These are phyloP conservation scores for Toxotes chatareus DNA, from an alignment of 2,113 vertebrate genomes.

Conservation along the genomic window DNA sequence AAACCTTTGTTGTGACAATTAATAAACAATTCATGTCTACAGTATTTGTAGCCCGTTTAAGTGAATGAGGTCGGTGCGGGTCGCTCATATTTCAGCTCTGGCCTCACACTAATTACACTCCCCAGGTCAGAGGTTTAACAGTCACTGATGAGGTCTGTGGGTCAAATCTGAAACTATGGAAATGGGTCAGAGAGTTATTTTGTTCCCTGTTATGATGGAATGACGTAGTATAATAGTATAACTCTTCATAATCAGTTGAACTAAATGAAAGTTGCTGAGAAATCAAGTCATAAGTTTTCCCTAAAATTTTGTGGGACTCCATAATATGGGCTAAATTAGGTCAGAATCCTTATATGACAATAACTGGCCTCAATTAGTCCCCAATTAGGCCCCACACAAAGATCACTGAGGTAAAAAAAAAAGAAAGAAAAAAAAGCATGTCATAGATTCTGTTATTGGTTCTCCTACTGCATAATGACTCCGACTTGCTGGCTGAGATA, in stretches of 20 bases:
- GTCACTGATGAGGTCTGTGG: slow-evolving; percentile 22
- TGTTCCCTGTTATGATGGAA: slow-evolving; percentile 1
- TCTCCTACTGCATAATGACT: too few relatives aligned
- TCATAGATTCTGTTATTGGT: slow-evolving; percentile 24
- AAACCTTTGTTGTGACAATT: background rate
- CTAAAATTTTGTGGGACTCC: slow-evolving; percentile 8
- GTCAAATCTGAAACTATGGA: slow-evolving; percentile 13
- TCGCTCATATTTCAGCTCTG: slow-evolving; percentile 49
- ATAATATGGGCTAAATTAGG: slow-evolving; percentile 39
- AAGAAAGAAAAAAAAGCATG: slow-evolving; percentile 8
- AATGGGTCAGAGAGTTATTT: slow-evolving; percentile 32
- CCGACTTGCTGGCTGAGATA: slow-evolving; percentile 12
- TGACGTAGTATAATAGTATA: background rate
- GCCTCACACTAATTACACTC: slow-evolving; percentile 52
- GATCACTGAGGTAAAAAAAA: slow-evolving; percentile 14
- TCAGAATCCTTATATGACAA: slow-evolving; percentile 38
- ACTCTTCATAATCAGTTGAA: slow-evolving; percentile 13
- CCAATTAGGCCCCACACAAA: slow-evolving; percentile 49
- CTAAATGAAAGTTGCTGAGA: slow-evolving; percentile 9
- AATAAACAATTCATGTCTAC: slow-evolving; percentile 50
- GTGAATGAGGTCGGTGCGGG: slow-evolving; percentile 46
- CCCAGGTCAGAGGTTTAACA: slow-evolving; percentile 30
- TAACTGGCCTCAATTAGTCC: slow-evolving; percentile 63
- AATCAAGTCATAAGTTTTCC: slow-evolving; percentile 16
- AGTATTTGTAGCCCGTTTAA: slow-evolving; percentile 16